Base-by-base conservation (phyloP, 2,888 invertebrate genomes). In the Omphaloscelis lunosa region DNA sequence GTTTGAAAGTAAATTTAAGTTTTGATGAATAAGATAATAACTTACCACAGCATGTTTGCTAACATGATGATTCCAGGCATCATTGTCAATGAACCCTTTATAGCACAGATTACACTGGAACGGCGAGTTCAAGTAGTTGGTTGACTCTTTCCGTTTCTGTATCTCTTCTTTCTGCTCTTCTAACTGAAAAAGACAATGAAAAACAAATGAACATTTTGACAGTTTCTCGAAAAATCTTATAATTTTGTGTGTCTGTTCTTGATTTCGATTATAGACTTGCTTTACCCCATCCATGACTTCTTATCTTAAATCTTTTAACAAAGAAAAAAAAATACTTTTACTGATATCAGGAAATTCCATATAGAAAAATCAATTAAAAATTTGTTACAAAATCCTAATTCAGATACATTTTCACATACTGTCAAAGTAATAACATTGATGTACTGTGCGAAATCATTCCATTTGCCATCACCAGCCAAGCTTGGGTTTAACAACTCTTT, bases 111-210 rank as follows among this genome's bases (percentile, higher is more conserved):
- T 88, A 82, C 96, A 96, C 65, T 96, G 93, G 87, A 90, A 95
- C 6, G 93, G 90, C 0, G 96, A 93, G 84, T 96, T 96, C 82
- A 91, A 76, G 72, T 95, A 96, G 88, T 96, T 96, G 0, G 93
- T 91, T 0, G 95, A 94, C 11, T 91, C 85, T 76, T 95, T 92
- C 2, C 96, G 91, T 45, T 94, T 93, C 27, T 75, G 88, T 77
- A 96, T 93, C 80, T 96, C 96, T n/a, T 92, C 94, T 72, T 93
- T 85, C 80, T 96, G 96, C 63, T 96, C 94, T 76, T 95, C 93
- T 7, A 93, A 72, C 96, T 96, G 86, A 6, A 61, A 69, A 45
- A 41, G 4, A 41, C 4, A 53, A 53, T 17, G 2, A 72, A 15
- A 15, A 51, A n/a, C 3, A 58, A n/a, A n/a, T 11, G 0, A 29